phyloP scores from a whole-genome alignment of 2,113 vertebrate species.

The Hemiprocne comata region DNA sequence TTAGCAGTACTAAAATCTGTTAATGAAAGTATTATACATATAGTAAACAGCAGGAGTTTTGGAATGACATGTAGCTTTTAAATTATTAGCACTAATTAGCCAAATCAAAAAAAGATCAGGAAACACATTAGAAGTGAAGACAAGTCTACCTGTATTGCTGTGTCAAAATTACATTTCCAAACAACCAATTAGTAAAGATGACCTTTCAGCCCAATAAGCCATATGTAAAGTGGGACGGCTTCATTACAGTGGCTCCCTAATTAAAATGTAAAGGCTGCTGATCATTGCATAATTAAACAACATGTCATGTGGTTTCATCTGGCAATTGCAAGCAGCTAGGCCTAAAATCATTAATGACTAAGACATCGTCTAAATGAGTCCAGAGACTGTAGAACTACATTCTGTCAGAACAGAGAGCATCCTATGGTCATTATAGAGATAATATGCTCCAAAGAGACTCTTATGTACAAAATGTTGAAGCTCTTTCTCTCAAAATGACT shows the following conservation, averaged over 20 bases:
- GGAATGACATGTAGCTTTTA: slow-evolving; percentile 69
- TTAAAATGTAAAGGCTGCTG: slow-evolving; percentile 84
- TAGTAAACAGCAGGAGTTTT: slow-evolving; percentile 69
- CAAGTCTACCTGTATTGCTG: slow-evolving; percentile 63
- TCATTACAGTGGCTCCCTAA: slow-evolving; percentile 76
- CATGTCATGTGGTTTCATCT: slow-evolving; percentile 63
- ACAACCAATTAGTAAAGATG: slow-evolving; percentile 78
- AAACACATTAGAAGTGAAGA: slow-evolving; percentile 65
- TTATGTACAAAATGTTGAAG: slow-evolving; percentile 36
- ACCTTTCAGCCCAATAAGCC: slow-evolving; percentile 69
- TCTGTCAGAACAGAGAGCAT: slow-evolving; percentile 38
- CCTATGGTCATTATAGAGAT: slow-evolving; percentile 64
- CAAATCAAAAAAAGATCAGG: slow-evolving; percentile 74
- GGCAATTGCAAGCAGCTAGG: slow-evolving; percentile 45
- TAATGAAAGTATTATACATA: slow-evolving; percentile 67
- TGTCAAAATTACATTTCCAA: slow-evolving; percentile 75
- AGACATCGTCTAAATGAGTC: slow-evolving; percentile 44
- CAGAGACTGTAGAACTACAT: slow-evolving; percentile 15
- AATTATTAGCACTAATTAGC: slow-evolving; percentile 82
- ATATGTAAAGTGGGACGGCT: slow-evolving; percentile 61
- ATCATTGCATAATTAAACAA: slow-evolving; percentile 82
- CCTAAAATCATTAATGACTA: slow-evolving; percentile 54
- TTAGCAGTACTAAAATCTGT: slow-evolving; percentile 66
- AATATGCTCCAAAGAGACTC: slow-evolving; percentile 62
- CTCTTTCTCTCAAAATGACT: slow-evolving; percentile 60